Percentiles rank a stretch among this genome's conserved stretches.
Evolutionary conservation across 2,797 vertebrate species (phyloP).

Genomic region (Anniella stebbinsi): DNA sequence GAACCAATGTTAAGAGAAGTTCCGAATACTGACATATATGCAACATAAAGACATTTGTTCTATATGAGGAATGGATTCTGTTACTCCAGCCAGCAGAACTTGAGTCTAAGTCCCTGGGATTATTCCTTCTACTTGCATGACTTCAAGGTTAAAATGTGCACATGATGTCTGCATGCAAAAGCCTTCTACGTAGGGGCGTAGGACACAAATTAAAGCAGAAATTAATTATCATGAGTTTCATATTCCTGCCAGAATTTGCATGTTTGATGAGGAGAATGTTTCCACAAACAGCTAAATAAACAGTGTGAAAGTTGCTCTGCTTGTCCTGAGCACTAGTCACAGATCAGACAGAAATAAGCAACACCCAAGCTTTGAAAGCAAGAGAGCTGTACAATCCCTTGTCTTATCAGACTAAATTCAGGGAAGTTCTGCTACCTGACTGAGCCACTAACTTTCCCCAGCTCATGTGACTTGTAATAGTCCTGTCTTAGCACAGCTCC

Average conservation of each 20-base stretch:
- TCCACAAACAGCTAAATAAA: neutral
- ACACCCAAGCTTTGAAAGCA: neutral
- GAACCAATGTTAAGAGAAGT: neutral
- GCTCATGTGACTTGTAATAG: neutral
- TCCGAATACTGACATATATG: constrained; percentile 30
- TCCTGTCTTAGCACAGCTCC: neutral
- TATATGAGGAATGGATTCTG: neutral
- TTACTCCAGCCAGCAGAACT: neutral
- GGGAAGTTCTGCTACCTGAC: neutral
- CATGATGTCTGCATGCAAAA: neutral
- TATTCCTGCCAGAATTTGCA: neutral
- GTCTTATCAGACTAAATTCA: neutral
- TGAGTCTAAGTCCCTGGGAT: accelerated
- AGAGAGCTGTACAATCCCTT: neutral
- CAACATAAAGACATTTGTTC: neutral
- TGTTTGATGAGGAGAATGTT: neutral
- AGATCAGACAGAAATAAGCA: neutral
- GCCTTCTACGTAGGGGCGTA: neutral
- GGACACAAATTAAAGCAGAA: neutral
- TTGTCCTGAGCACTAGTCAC: neutral
- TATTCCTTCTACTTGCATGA: neutral
- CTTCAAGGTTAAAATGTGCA: neutral
- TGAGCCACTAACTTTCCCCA: neutral
- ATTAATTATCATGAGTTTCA: neutral
- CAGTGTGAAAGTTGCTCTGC: neutral